Conservation (phyloP, 2,797 vertebrate genomes). For the Alca torda region DNA sequence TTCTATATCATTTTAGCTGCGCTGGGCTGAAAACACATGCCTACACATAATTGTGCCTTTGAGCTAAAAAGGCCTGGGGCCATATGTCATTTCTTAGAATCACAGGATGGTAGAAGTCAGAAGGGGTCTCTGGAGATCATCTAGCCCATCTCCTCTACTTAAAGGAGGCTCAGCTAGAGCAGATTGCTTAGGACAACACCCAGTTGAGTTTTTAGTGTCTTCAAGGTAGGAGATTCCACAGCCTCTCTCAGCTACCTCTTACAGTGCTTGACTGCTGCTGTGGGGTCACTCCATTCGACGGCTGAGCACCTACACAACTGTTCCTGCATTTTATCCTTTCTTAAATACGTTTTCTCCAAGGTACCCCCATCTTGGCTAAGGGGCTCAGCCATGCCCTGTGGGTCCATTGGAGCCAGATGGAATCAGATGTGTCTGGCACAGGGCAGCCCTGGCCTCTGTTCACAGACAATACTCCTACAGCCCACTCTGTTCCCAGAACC, state of each 20-base stretch:
- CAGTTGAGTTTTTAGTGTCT: background rate
- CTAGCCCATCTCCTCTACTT: background rate
- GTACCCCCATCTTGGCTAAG: too few species aligned
- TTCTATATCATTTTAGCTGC: background rate
- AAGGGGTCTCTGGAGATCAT: background rate
- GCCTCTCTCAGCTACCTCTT: background rate
- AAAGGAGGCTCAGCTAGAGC: background rate
- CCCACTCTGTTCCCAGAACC: background rate
- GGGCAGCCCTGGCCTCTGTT: background rate
- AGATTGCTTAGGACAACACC: too few species aligned
- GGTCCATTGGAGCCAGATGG: fast-evolving
- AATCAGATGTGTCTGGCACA: background rate
- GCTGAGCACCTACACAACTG: background rate
- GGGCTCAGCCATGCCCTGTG: fast-evolving
- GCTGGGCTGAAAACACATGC: background rate
- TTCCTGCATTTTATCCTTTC: background rate
- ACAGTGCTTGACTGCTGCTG: background rate
- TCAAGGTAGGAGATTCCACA: background rate
- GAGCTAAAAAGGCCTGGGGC: background rate
- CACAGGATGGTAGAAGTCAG: background rate
- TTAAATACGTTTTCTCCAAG: background rate
- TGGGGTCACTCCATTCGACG: background rate
- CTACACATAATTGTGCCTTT: background rate
- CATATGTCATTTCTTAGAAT: background rate
- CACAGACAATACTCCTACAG: background rate